Evolutionary conservation across 2,797 vertebrate species (phyloP), one percentile per base, ranked within the genome.

Genomic region (Acanthornis magna): DNA sequence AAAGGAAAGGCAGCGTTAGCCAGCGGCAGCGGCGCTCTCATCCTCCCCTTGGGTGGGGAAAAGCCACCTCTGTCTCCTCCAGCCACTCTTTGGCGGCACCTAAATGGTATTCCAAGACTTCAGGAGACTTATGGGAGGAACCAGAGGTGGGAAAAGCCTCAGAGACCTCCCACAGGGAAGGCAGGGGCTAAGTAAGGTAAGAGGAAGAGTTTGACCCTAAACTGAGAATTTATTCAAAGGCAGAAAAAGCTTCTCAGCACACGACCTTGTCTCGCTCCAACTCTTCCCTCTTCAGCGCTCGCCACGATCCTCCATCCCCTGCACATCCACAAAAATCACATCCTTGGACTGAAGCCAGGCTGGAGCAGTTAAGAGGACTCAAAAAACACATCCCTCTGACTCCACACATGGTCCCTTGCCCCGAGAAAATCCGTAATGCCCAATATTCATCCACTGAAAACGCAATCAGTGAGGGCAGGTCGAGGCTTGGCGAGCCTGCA

Each of bases 11-110:
- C 84, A 68, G 42, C 13, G 7, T 21, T 75, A 82, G 70, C 36
- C 54, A 6, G 66, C 3, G 13, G 85, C 77, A 45, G 29, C 2
- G 0, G 65, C 0, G 0, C 72, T 92, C 74, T 94, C n/a, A 68
- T 89, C 85, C 89, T 92, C 42, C 79, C 54, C 6, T 1, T 0
- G 40, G 83, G 77, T 0, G 4, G 70, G 4, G 66, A 68, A 78
- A 86, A 81, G 70, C 34, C 92, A 88, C 84, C 66, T 71, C 83
- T 30, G 71, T 81, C 84, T 77, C 83, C 54, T 89, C 18, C 93
- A 90, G 68, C 57, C 42, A 21, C 54, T 60, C 53, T 16, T 23
- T 2, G 27, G 55, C 72, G 70, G 38, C 55, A 40, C 81, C 23
- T 16, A 8, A 68, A 16, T 13, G 65, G 12, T 4, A 1, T 51